These are phyloP conservation scores for Peromyscus leucopus DNA, from an alignment of 2,113 vertebrate species.

Conservation along the genomic window DNA sequence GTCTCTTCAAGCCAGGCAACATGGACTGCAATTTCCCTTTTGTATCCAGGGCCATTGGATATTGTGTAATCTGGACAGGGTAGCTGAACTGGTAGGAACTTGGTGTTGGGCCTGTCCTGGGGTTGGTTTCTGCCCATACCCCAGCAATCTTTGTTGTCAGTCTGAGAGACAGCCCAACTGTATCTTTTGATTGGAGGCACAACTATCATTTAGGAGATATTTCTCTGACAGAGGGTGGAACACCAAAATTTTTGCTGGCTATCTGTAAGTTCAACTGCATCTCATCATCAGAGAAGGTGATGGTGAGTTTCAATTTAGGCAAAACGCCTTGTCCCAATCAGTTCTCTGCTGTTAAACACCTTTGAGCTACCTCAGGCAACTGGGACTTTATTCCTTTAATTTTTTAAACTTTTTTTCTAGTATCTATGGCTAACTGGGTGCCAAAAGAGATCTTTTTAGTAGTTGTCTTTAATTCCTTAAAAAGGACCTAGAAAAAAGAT, in stretches of 20 bases:
- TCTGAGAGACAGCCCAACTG: not conserved
- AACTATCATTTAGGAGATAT: not conserved
- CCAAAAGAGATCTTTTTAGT: not conserved
- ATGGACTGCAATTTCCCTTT: not conserved
- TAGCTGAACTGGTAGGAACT: not conserved
- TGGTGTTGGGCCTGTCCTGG: not conserved
- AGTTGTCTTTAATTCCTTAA: not conserved
- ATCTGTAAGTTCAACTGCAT: too few species aligned
- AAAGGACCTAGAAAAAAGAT: not conserved
- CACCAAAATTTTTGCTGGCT: too few species aligned
- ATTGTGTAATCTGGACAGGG: not conserved
- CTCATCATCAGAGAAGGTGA: too few species aligned
- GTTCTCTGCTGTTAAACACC: not conserved
- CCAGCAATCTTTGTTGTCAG: not conserved
- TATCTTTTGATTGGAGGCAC: not conserved
- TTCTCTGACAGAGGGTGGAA: too few species aligned
- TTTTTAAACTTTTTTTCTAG: not conserved
- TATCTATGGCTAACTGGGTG: not conserved
- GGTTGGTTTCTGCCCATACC: not conserved
- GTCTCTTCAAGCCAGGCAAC: not conserved
- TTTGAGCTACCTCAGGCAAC: not conserved
- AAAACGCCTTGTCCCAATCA: not conserved
- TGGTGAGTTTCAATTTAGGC: not conserved
- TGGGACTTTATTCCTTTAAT: not conserved
- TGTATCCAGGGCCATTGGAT: not conserved